phyloP scores from a whole-genome alignment of 2,888 invertebrate species.

The Cheilosia variabilis region DNA sequence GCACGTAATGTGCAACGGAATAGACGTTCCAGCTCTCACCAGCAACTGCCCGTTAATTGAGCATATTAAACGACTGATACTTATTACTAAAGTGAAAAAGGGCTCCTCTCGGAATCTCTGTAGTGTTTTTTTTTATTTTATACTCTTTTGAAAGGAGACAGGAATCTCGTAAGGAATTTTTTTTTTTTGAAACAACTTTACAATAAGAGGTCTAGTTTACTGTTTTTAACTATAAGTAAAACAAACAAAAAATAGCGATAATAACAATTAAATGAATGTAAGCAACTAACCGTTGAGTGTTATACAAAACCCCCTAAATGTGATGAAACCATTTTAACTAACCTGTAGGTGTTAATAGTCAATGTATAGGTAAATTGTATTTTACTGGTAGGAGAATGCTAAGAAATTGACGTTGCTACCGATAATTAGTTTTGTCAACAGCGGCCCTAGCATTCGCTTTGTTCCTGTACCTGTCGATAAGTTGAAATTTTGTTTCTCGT shows the following conservation, averaged over 20 bases:
- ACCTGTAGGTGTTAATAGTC: conserved; percentile 72
- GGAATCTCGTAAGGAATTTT: conserved; percentile 58
- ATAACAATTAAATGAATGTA: conserved; percentile 48
- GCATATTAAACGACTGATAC: conserved; percentile 65
- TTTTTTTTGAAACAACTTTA: conserved; percentile 59
- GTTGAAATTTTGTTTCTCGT: conserved; percentile 43
- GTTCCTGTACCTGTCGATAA: conserved; percentile 73
- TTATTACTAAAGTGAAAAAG: conserved; percentile 44
- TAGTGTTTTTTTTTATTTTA: conserved; percentile 61
- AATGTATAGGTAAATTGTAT: conserved; percentile 74
- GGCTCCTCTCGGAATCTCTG: conserved; percentile 16
- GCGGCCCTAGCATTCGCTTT: conserved; percentile 64
- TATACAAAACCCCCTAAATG: conserved; percentile 63
- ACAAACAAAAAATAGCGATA: conserved; percentile 37
- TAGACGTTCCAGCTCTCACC: conserved; percentile 72
- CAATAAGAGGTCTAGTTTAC: conserved; percentile 48
- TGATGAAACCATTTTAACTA: conserved; percentile 70
- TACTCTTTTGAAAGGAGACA: conserved; percentile 55
- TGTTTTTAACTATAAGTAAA: conserved; percentile 58
- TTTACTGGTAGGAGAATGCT: conserved; percentile 62
- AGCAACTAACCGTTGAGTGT: conserved; percentile 65
- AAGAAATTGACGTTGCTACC: conserved; percentile 43
- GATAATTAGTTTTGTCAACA: conserved; percentile 41
- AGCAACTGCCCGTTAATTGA: conserved; percentile 72
- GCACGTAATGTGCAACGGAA: conserved; percentile 82